Evolutionary conservation across 1,140 invertebrate species (phyloP).

Genomic region (Drosophila saltans): DNA sequence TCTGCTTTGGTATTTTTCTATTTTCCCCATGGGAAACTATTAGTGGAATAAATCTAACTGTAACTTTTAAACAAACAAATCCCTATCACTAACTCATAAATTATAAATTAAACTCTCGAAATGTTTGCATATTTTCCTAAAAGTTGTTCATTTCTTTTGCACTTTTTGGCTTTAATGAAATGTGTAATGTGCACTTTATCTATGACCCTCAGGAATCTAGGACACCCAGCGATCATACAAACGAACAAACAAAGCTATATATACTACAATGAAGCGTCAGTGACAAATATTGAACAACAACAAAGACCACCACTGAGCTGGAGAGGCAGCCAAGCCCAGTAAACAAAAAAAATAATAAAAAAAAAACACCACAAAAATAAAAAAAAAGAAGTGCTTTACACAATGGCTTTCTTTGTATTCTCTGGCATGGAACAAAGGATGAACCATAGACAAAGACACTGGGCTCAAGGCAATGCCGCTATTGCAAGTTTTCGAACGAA

Average conservation of each 20-base stretch:
- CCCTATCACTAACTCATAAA: too few species aligned
- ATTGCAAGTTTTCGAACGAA: conserved; percentile 55
- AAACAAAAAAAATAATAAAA: conserved; percentile 43
- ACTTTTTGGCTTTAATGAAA: background rate
- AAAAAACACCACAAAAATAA: conserved; percentile 33
- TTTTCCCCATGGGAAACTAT: too few species aligned
- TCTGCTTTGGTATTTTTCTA: too few species aligned
- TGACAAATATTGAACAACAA: conserved; percentile 36
- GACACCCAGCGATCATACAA: conserved; percentile 47
- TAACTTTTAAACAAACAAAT: too few species aligned
- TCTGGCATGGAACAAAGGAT: conserved; percentile 66
- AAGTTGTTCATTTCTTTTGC: background rate
- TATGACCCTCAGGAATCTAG: conserved; percentile 57
- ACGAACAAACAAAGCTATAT: conserved; percentile 39
- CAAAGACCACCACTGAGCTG: conserved; percentile 38
- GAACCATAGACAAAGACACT: conserved; percentile 72
- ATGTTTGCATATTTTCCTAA: background rate
- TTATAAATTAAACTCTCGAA: too few species aligned
- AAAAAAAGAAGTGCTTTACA: conserved; percentile 53
- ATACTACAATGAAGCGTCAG: conserved; percentile 48
- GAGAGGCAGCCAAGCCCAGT: conserved; percentile 30
- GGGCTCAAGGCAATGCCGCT: conserved; percentile 63
- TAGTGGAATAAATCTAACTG: too few species aligned
- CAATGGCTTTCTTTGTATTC: conserved; percentile 61
- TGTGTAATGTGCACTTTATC: conserved; percentile 57